These are phyloP conservation scores for Aleadryas rufinucha DNA, from an alignment of 2,113 vertebrate genomes.

Conservation along the genomic window DNA sequence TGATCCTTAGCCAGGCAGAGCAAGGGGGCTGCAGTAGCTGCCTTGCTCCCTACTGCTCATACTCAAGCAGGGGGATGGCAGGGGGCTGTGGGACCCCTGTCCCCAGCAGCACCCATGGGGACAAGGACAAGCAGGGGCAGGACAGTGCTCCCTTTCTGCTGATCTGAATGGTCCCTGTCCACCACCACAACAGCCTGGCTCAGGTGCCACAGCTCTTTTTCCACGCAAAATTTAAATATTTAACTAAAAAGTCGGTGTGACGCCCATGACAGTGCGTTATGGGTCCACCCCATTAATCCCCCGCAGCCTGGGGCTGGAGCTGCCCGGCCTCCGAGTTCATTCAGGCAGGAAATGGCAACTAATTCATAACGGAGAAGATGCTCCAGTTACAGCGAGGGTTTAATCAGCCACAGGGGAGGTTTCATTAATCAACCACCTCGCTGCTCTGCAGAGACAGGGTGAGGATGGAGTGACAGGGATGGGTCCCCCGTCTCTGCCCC, in stretches of 20 bases:
- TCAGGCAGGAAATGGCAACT: slow-evolving; percentile 1
- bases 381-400: neutral
- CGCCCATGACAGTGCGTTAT: neutral
- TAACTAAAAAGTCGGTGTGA: neutral
- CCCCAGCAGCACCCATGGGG: neutral
- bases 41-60: fast-evolving
- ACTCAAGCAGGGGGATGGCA: neutral
- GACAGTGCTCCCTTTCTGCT: neutral
- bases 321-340: neutral
- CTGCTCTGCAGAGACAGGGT: neutral
- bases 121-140: neutral
- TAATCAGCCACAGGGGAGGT: neutral
- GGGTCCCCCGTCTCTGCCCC: neutral
- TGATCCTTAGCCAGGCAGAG: neutral
- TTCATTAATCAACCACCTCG: neutral
- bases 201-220: neutral
- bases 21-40: neutral
- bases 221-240: neutral
- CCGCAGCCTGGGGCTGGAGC: neutral
- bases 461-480: neutral
- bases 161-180: neutral
- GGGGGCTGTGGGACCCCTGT: neutral
- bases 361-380: neutral
- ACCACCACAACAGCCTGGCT: neutral
- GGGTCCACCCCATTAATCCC: neutral